A percentile compares a stretch with the other conserved stretches of the same genome.
Conservation (phyloP, 2,797 vertebrate genomes). For the Urophycis tenuis region DNA sequence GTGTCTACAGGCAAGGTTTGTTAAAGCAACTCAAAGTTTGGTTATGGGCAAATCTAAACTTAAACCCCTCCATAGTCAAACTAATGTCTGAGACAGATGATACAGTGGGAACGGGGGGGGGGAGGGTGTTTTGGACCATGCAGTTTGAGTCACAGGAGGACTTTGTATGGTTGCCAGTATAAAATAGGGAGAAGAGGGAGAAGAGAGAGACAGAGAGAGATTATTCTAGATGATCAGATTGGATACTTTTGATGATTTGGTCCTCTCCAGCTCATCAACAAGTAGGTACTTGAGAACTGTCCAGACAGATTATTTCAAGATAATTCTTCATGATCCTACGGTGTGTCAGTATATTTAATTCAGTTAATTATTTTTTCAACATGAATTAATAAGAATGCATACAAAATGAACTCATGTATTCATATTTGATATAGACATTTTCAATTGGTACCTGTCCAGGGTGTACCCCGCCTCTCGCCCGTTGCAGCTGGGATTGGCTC, state of each 20-base stretch:
- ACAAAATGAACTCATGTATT: background rate
- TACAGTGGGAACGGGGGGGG: background rate
- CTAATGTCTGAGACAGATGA: background rate
- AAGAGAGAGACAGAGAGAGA: background rate
- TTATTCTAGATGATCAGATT: background rate
- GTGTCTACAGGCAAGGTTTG: background rate
- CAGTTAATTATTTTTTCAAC: background rate
- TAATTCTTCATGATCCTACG: too few relatives aligned
- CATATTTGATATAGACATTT: background rate
- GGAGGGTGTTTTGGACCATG: background rate
- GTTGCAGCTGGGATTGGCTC: too few relatives aligned
- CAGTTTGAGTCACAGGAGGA: background rate
- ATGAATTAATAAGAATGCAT: background rate
- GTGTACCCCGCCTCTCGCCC: too few relatives aligned
- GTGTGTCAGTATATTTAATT: background rate
- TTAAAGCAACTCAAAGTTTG: background rate
- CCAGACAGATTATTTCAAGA: too few relatives aligned
- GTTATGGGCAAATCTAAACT: background rate
- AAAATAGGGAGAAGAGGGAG: background rate
- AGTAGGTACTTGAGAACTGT: slow-evolving; percentile 4
- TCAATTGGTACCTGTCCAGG: too few relatives aligned
- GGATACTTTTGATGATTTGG: background rate
- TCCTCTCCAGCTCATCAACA: background rate
- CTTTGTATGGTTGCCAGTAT: background rate
- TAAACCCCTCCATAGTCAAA: background rate